These are phyloP conservation scores for Galerucella nymphaeae DNA, from an alignment of 2,888 invertebrate genomes.

Conservation along the genomic window DNA sequence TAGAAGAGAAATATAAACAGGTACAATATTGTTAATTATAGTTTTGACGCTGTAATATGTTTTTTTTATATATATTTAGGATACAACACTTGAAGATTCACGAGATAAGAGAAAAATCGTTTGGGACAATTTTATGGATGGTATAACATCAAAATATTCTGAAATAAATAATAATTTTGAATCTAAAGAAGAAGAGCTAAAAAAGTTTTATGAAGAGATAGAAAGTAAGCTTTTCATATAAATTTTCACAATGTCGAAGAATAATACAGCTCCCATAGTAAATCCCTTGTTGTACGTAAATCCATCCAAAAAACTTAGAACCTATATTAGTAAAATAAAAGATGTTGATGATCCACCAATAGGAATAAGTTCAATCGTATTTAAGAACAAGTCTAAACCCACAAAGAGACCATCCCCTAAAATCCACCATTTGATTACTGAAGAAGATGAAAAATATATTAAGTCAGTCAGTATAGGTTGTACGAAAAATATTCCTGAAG, in stretches of 20 bases:
- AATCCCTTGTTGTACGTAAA: conserved; percentile 74
- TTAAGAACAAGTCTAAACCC: conserved; percentile 51
- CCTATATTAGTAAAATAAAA: conserved; percentile 68
- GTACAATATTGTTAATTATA: conserved; percentile 55
- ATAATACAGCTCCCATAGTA: conserved; percentile 70
- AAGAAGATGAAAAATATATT: conserved; percentile 55
- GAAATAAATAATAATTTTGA: conserved; percentile 82
- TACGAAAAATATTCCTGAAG: conserved; percentile 36
- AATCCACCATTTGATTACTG: conserved; percentile 50
- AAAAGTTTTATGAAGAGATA: conserved; percentile 79
- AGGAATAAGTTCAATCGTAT: conserved; percentile 53
- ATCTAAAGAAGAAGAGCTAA: conserved; percentile 81
- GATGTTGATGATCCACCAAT: conserved; percentile 66
- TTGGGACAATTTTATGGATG: conserved; percentile 82
- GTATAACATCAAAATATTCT: conserved; percentile 80
- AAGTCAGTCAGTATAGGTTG: conserved; percentile 49
- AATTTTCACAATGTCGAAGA: conserved; percentile 59
- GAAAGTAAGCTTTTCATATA: conserved; percentile 74
- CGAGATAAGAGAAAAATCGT: conserved; percentile 69
- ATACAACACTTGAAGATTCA: conserved; percentile 64
- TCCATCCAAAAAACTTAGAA: conserved; percentile 70
- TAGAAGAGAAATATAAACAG: conserved; percentile 66
- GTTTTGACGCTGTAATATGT: neutral
- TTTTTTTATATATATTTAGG: conserved; percentile 59
- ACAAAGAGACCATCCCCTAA: conserved; percentile 38